phyloP scores from a whole-genome alignment of 2,888 invertebrate genomes.

The Microchrysa polita region DNA sequence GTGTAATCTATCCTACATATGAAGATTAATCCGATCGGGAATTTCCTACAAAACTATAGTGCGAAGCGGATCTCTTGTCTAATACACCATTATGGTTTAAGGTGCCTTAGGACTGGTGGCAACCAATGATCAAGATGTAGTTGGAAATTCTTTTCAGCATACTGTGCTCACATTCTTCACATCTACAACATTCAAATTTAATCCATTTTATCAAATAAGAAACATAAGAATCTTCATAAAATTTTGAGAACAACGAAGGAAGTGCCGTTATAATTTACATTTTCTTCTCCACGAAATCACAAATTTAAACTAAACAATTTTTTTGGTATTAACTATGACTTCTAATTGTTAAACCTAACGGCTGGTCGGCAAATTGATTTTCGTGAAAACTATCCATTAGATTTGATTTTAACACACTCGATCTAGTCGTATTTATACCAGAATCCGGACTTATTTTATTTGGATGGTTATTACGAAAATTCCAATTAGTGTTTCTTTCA shows the following conservation, averaged over 20 bases:
- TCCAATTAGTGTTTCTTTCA: conserved; percentile 13
- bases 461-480: conserved; percentile 3
- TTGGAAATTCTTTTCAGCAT: too few relatives aligned
- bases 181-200: too few relatives aligned
- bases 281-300: neutral
- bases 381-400: conserved; percentile 15
- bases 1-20: neutral
- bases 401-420: conserved; percentile 20
- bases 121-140: too few relatives aligned
- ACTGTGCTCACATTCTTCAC: too few relatives aligned
- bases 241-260: too few relatives aligned
- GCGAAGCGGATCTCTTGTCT: too few relatives aligned
- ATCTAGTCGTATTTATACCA: neutral
- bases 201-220: too few relatives aligned
- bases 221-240: too few relatives aligned
- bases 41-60: neutral
- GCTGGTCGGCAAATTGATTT: conserved; percentile 43
- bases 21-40: neutral
- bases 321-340: conserved; percentile 50
- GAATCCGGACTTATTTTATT: neutral
- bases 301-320: conserved; percentile 19
- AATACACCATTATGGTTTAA: too few relatives aligned
- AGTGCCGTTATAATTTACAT: too few relatives aligned
- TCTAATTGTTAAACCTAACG: conserved; percentile 43
- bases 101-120: too few relatives aligned